phyloP scores from a whole-genome alignment of 1,140 invertebrate genomes.

The Linepithema humile region DNA sequence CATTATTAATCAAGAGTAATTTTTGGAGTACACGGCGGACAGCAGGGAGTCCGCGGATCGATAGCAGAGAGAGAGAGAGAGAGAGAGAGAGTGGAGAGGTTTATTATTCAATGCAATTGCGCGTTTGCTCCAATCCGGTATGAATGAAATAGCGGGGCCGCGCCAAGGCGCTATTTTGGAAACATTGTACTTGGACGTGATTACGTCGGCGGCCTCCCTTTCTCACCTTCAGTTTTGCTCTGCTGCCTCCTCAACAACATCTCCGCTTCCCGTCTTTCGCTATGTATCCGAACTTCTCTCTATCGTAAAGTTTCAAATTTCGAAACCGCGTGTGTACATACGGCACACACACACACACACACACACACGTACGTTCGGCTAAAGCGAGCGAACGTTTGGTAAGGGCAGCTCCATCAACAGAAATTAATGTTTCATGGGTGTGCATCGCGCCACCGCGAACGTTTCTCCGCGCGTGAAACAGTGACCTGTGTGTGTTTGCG shows the following conservation, averaged over 20 bases:
- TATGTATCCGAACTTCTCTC: background rate
- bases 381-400: background rate
- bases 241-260: background rate
- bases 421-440: conserved; percentile 26
- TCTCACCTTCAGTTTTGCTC: background rate
- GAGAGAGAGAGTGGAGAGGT: background rate
- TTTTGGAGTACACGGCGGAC: conserved; percentile 2
- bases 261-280: background rate
- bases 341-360: too few species aligned
- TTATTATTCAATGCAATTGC: conserved; percentile 48
- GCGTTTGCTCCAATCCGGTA: background rate
- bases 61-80: background rate
- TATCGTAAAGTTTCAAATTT: conserved; percentile 35
- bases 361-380: background rate
- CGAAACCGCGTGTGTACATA: conserved; percentile 17
- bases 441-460: background rate
- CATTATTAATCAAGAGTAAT: conserved; percentile 50
- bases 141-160: conserved; percentile 42
- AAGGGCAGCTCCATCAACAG: conserved; percentile 31
- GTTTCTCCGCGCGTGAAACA: background rate
- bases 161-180: conserved; percentile 24
- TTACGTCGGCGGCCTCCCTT: background rate
- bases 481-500: background rate
- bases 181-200: conserved; percentile 32
- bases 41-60: background rate